Percentiles rank a stretch among this genome's conserved stretches.
phyloP scores from a whole-genome alignment of 2,797 vertebrate species.

The Hemibagrus guttatus region DNA sequence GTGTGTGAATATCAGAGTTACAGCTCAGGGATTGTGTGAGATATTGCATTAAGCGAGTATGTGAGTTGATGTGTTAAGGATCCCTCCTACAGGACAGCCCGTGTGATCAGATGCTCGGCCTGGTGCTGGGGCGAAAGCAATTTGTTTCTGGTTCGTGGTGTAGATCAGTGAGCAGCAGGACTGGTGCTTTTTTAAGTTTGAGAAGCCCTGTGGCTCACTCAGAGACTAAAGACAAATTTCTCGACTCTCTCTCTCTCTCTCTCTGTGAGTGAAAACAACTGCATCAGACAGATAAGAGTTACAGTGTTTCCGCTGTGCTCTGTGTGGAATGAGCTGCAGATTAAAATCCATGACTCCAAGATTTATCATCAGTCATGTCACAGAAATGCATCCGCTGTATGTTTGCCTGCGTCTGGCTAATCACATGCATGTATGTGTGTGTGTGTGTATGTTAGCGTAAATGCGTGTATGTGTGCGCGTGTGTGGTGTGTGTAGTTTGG shows the following conservation, averaged over 20 bases:
- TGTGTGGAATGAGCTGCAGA: background rate
- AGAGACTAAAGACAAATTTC: constrained; percentile 8
- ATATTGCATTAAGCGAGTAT: background rate
- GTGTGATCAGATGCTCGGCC: constrained; percentile 7
- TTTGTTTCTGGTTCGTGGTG: constrained; percentile 32
- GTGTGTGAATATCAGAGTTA: background rate
- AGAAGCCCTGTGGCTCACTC: constrained; percentile 44
- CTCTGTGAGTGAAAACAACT: background rate
- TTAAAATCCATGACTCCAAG: background rate
- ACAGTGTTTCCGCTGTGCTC: background rate
- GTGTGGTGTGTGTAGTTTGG: background rate
- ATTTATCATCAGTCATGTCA: background rate
- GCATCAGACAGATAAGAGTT: background rate
- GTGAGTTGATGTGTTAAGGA: background rate
- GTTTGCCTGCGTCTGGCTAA: constrained; percentile 14
- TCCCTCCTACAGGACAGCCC: background rate
- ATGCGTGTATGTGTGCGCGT: constrained; percentile 11
- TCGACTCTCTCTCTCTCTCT: background rate
- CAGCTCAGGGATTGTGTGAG: background rate
- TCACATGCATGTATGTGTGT: constrained; percentile 29
- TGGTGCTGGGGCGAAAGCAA: constrained; percentile 6
- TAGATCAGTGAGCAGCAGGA: constrained; percentile 16
- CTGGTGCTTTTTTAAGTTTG: constrained; percentile 16
- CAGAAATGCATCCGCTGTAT: constrained; percentile 8
- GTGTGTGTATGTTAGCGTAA: background rate